phyloP scores from a whole-genome alignment of 2,888 invertebrate species.

The Apamea crenata region DNA sequence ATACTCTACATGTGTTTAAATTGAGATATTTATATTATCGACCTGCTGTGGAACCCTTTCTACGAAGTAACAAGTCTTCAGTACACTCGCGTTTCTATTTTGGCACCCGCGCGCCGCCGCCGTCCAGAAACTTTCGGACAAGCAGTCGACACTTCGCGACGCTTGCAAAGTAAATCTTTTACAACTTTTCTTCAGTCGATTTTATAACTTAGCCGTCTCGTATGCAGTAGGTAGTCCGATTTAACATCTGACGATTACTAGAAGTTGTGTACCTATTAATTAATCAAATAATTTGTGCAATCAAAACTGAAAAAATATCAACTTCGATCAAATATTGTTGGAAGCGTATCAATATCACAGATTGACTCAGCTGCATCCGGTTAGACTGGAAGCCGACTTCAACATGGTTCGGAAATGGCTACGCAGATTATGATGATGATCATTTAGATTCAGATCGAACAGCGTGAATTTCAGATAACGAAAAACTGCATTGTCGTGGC shows the following conservation, averaged over 20 bases:
- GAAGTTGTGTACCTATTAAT: background rate
- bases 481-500: too few species aligned
- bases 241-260: background rate
- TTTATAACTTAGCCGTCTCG: conserved; percentile 3
- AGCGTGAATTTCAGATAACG: background rate
- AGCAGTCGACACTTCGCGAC: conserved; percentile 39
- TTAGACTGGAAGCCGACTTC: background rate
- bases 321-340: background rate
- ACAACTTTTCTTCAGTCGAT: conserved; percentile 29
- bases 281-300: background rate
- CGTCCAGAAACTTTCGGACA: conserved; percentile 25
- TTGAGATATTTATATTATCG: background rate
- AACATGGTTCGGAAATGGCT: background rate
- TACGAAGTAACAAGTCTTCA: conserved; percentile 10
- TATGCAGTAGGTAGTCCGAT: background rate
- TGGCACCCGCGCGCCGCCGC: background rate
- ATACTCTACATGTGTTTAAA: background rate
- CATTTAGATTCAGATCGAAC: background rate
- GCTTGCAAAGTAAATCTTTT: conserved; percentile 16
- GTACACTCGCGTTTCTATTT: conserved; percentile 19
- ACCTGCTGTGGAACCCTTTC: background rate
- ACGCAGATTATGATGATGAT: background rate
- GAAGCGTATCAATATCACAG: conserved; percentile 1
- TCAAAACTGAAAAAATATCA: background rate
- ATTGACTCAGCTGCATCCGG: background rate